phyloP scores from a whole-genome alignment of 2,113 vertebrate species.

The Marmota flaviventris region DNA sequence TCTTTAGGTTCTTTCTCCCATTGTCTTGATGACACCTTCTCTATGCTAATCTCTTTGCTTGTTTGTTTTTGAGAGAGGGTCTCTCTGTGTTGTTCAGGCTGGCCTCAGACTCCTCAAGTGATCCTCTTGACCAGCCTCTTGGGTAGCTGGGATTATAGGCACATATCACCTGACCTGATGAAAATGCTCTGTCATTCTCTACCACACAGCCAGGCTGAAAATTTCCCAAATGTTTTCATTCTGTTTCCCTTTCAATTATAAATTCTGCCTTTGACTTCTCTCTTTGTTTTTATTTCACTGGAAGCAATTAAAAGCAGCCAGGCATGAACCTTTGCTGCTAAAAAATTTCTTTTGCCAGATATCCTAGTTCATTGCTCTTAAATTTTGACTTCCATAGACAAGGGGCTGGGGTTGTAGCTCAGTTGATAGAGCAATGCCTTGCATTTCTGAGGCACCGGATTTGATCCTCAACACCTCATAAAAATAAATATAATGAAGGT shows the following conservation, averaged over 20 bases:
- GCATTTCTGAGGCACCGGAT: too few relatives aligned
- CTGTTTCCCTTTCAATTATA: neutral
- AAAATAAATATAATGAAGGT: too few relatives aligned
- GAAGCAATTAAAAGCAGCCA: neutral
- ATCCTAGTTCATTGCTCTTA: neutral
- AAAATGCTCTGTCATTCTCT: neutral
- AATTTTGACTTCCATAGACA: too few relatives aligned
- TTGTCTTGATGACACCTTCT: neutral
- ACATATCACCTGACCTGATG: neutral
- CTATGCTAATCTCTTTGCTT: too few relatives aligned
- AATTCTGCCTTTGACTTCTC: neutral
- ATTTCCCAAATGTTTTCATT: neutral
- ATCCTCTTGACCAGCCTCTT: neutral
- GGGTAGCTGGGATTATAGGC: neutral
- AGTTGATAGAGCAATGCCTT: too few relatives aligned
- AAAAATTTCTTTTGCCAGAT: neutral
- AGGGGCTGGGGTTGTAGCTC: too few relatives aligned
- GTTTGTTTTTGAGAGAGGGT: too few relatives aligned
- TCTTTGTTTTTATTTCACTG: neutral
- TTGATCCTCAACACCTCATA: too few relatives aligned
- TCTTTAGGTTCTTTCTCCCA: too few relatives aligned
- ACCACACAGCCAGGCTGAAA: too few relatives aligned
- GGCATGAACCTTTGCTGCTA: neutral
- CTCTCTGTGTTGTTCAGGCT: neutral
- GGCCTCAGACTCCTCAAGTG: neutral